These are phyloP conservation scores for Selenia dentaria DNA, from an alignment of 2,888 invertebrate species.

Conservation along the genomic window DNA sequence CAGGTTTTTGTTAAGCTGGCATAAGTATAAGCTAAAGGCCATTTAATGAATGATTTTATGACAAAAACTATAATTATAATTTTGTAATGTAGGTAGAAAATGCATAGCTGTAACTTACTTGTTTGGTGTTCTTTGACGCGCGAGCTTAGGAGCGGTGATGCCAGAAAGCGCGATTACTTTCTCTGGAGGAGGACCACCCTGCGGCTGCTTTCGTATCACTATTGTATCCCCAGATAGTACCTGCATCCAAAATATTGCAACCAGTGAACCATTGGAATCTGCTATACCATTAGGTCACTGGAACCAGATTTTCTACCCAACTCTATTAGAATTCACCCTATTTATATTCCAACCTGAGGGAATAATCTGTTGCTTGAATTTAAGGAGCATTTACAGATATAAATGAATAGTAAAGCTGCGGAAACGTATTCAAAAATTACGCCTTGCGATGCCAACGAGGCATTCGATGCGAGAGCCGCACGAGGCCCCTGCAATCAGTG, in stretches of 20 bases:
- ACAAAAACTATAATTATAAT: background rate
- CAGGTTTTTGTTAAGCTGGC: too few relatives aligned
- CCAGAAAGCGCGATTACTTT: slow-evolving; percentile 95
- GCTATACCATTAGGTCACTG: background rate
- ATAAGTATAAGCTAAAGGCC: too few relatives aligned
- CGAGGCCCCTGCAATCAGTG: slow-evolving; percentile 55
- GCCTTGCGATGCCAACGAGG: slow-evolving; percentile 73
- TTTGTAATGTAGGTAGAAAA: background rate
- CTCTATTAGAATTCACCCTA: slow-evolving; percentile 1
- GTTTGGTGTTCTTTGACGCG: slow-evolving; percentile 71
- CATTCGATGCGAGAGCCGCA: slow-evolving; percentile 62
- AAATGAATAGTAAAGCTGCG: background rate
- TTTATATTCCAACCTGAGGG: background rate
- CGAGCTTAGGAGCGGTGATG: slow-evolving; percentile 95
- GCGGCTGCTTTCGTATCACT: slow-evolving; percentile 93
- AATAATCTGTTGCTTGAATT: background rate
- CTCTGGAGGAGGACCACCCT: slow-evolving; percentile 96
- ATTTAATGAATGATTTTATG: slow-evolving; percentile 1
- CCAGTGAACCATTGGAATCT: background rate
- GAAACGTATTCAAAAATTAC: slow-evolving; percentile 9
- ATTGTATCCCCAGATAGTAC: slow-evolving; percentile 98
- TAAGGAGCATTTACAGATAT: background rate
- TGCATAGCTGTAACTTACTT: slow-evolving; percentile 54
- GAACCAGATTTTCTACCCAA: background rate
- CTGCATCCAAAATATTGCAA: slow-evolving; percentile 73